Conservation (phyloP, 2,888 invertebrate genomes). For the Agrenia bidenticulata region DNA sequence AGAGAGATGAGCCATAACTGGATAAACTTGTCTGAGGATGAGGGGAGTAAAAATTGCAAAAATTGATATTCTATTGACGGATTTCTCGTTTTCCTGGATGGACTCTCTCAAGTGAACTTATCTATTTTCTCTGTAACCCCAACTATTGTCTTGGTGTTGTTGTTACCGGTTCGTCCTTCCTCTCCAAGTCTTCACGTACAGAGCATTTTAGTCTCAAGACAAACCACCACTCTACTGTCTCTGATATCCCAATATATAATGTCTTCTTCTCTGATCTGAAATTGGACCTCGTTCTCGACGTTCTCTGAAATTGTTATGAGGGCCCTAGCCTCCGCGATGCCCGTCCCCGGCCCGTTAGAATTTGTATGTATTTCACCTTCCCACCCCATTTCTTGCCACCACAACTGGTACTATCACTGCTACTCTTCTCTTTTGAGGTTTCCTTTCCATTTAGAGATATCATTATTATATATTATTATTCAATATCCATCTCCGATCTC, state of each 20-base stretch:
- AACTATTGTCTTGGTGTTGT: slow-evolving; percentile 22
- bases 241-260: slow-evolving; percentile 11
- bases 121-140: slow-evolving; percentile 24
- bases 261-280: background rate
- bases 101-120: slow-evolving; percentile 40
- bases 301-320: slow-evolving; percentile 9
- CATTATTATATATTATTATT: too few species aligned
- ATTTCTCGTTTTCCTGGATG: slow-evolving; percentile 51
- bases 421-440: background rate
- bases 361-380: slow-evolving; percentile 10
- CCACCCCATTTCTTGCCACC: background rate
- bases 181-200: background rate
- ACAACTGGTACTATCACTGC: background rate
- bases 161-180: background rate
- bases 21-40: background rate
- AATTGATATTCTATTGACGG: slow-evolving; percentile 53
- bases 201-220: too few species aligned
- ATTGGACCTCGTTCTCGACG: slow-evolving; percentile 6
- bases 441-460: too few species aligned
- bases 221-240: too few species aligned
- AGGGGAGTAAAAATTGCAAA: slow-evolving; percentile 50
- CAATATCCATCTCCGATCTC: background rate
- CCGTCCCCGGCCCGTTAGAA: background rate
- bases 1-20: slow-evolving; percentile 6
- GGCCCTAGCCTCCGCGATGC: background rate